Evolutionary conservation across 2,888 invertebrate genomes (phyloP), one percentile per base, ranked within the genome.

Genomic region (Sericinus montela): DNA sequence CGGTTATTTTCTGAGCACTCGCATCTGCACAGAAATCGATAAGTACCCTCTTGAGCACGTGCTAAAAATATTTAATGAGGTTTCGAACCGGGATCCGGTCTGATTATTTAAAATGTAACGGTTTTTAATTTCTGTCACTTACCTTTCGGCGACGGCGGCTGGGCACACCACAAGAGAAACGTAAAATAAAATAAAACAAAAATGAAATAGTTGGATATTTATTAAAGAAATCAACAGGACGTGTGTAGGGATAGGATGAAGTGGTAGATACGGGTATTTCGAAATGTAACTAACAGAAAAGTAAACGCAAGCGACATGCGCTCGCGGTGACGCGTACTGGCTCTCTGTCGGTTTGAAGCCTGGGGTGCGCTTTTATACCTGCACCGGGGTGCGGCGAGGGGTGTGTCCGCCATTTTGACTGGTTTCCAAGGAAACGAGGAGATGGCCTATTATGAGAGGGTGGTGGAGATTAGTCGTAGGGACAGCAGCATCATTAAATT

Each of bases 371-470:
- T 82, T 88, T 64, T 86, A 88, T 85, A 86, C 71, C 57, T 63
- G 60, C 54, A 38, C 60, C 65, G 72, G 65, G 59, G 60, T 64
- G 69, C 62, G 71, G 60, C 70, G 73, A 62, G 75, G 73, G 72
- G 66, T 55, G 48, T 58, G 65, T 67, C 87, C 73, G 87, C 87
- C 87, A 87, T 87, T 82, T 88, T 87, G 80, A 62, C 63, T 65
- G 64, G 85, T 87, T 70, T 58, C 80, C 62, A 86, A 84, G 59
- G 83, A 58, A 62, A 87, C 82, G 68, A 78, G 86, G 87, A 88
- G 87, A 88, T 87, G 87, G 87, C 86, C 87, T 87, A 88, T 88
- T 88, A 88, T 75, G 75, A 75, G 75, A 82, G 85, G 86, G 86
- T 84, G 85, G 86, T 65, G 79, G 74, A 87, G 87, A 87, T 88